Evolutionary conservation across 2,797 vertebrate species (phyloP).

Genomic region (Sebastes elongatus): DNA sequence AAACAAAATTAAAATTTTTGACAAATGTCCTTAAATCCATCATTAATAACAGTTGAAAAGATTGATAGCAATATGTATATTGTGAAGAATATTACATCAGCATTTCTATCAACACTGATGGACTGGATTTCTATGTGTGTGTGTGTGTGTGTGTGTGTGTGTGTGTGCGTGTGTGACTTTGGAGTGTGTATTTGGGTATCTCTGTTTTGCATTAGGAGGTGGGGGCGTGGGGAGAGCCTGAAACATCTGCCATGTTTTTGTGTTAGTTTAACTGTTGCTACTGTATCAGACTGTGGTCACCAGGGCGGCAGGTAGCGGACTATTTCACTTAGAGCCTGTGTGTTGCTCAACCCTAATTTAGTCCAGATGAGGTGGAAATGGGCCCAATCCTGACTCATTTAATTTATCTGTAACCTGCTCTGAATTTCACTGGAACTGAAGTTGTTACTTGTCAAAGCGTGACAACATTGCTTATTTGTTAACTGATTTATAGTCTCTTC

Average conservation of each 20-base stretch:
- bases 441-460: slow-evolving; percentile 47
- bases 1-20: slow-evolving; percentile 12
- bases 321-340: slow-evolving; percentile 74
- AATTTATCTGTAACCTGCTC: slow-evolving; percentile 69
- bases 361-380: slow-evolving; percentile 83
- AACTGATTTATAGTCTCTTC: slow-evolving; percentile 29
- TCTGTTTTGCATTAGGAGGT: slow-evolving; percentile 78
- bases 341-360: slow-evolving; percentile 80
- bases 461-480: slow-evolving; percentile 34
- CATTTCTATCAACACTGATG: slow-evolving; percentile 31
- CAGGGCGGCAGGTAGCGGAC: slow-evolving; percentile 80
- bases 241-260: slow-evolving; percentile 81
- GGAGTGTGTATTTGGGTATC: slow-evolving; percentile 51
- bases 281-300: slow-evolving; percentile 82
- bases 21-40: slow-evolving; percentile 12
- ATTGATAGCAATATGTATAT: slow-evolving; percentile 14
- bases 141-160: slow-evolving; percentile 3
- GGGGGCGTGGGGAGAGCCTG: slow-evolving; percentile 52
- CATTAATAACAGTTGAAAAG: slow-evolving; percentile 16
- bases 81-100: slow-evolving; percentile 16
- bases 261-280: slow-evolving; percentile 85
- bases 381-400: slow-evolving; percentile 75
- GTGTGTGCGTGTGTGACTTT: neutral
- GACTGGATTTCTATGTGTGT: slow-evolving; percentile 36
- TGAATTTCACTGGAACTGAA: slow-evolving; percentile 54